Evolutionary conservation across 2,888 invertebrate species (phyloP), one percentile per base, ranked within the genome.

Genomic region (Laothoe populi): DNA sequence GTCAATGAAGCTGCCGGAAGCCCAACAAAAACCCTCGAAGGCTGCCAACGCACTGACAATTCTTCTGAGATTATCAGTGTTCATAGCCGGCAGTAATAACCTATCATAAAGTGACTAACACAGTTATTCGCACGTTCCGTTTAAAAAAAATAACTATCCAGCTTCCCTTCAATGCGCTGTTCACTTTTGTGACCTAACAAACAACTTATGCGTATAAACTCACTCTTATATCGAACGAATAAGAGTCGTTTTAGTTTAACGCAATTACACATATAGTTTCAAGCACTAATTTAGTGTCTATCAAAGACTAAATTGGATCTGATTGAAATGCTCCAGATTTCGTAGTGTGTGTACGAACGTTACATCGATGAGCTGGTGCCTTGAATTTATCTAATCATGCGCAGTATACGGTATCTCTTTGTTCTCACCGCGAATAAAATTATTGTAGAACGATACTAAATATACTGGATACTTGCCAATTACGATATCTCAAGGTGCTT

Each of bases 251-350:
- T 38, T 61, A 26, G 42, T 19, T 2, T 53, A 31, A 24, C 49
- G 19, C n/a, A 19, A 7, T 11, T 40, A 10, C 31, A 7, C 21
- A 26, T 24, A 13, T 7, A 7, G 24, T 53, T 42, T 40, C 42
- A 19, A 48, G 19, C 11, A 49, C 60, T 42, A 63, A n/a, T 59
- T 62, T 59, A 59, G 38, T 24, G 49, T 23, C 58, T 42, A 63
- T 53, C 49, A 35, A 23, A 31, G 26, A 59, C 71, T 81, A 80
- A 83, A 83, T 84, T 83, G 82, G 64, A 65, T 71, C 65, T 82
- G 81, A 86, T 84, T 86, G 81, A 80, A 82, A 79, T 80, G 84
- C 78, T 83, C 85, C 73, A 85, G 81, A 83, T 84, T 83, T 78
- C 66, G 70, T 70, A 57, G 59, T 63, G 65, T 62, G 63, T 44